Percentiles rank a stretch among this genome's conserved stretches.
Evolutionary conservation across 2,797 vertebrate genomes (phyloP).

Genomic region (Poliocrania exsul): DNA sequence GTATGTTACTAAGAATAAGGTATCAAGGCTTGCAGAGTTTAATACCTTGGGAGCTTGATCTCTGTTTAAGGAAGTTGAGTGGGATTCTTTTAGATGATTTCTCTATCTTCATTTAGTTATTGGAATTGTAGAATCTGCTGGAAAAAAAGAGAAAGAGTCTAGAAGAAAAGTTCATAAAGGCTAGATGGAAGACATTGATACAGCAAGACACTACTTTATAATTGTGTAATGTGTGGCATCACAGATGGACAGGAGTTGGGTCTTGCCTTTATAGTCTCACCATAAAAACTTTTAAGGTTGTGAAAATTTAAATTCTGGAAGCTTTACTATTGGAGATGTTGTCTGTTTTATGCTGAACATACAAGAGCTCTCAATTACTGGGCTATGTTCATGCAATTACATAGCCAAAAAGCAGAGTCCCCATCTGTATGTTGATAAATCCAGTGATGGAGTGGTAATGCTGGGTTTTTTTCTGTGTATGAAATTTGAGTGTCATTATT

Average conservation of each 20-base stretch:
- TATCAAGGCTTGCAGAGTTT: background rate
- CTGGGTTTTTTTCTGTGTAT: background rate
- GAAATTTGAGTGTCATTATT: background rate
- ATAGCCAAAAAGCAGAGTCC: background rate
- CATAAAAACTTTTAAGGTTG: background rate
- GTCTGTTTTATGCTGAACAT: background rate
- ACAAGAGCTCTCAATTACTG: background rate
- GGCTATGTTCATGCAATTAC: background rate
- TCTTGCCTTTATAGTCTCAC: background rate
- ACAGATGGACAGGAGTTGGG: background rate
- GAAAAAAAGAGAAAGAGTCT: background rate
- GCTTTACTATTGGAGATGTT: background rate
- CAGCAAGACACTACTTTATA: background rate
- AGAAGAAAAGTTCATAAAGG: background rate
- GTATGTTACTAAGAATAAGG: background rate
- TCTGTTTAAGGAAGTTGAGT: background rate
- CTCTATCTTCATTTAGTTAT: background rate
- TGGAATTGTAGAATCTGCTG: background rate
- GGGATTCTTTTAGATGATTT: background rate
- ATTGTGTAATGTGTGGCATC: background rate
- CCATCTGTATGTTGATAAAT: background rate
- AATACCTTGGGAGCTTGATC: background rate
- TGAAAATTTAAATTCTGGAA: background rate
- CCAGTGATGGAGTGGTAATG: background rate
- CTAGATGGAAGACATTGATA: background rate